Conservation (phyloP, 30 jellyfish, hydroid and myxozoan species). For the Catostylus mosaicus region DNA sequence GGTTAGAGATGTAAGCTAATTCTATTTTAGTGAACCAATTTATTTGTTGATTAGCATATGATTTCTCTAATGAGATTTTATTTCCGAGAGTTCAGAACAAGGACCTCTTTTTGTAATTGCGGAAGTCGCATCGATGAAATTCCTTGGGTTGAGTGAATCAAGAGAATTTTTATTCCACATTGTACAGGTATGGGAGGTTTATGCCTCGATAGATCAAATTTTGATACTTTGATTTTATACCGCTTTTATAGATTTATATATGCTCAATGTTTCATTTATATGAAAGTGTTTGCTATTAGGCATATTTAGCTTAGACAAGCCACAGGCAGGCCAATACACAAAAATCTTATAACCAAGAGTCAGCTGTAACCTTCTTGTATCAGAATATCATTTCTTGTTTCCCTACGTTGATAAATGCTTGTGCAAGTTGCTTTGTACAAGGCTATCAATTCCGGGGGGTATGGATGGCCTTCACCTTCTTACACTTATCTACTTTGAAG, state of each 20-base stretch:
- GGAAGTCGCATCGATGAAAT: conserved; percentile 2
- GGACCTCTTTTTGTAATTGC: conserved; percentile 3
- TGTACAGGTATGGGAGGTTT: conserved; percentile 23
- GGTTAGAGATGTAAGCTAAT: conserved; percentile 25
- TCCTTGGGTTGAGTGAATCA: not conserved
- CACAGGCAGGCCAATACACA: not conserved
- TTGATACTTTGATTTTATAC: conserved; percentile 31
- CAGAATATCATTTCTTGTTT: no score
- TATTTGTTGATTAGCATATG: conserved; percentile 18
- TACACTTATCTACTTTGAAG: no score
- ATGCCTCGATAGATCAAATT: conserved; percentile 14
- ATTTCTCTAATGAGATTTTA: conserved; percentile 23
- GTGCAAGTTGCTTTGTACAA: no score
- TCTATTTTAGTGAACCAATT: conserved; percentile 20
- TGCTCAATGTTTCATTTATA: conserved; percentile 48
- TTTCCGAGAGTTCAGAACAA: conserved; percentile 15
- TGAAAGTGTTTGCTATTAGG: conserved; percentile 8
- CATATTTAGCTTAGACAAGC: not conserved
- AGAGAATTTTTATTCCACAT: conserved; percentile 11
- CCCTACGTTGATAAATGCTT: no score
- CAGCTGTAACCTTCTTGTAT: no score
- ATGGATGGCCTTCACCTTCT: no score
- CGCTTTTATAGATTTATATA: conserved; percentile 52
- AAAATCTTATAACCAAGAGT: no score
- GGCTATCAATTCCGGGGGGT: no score